A percentile compares a stretch with the other conserved stretches of the same genome.
Evolutionary conservation across 2,888 invertebrate genomes (phyloP).

Genomic region (Hydroisotoma schaefferi): DNA sequence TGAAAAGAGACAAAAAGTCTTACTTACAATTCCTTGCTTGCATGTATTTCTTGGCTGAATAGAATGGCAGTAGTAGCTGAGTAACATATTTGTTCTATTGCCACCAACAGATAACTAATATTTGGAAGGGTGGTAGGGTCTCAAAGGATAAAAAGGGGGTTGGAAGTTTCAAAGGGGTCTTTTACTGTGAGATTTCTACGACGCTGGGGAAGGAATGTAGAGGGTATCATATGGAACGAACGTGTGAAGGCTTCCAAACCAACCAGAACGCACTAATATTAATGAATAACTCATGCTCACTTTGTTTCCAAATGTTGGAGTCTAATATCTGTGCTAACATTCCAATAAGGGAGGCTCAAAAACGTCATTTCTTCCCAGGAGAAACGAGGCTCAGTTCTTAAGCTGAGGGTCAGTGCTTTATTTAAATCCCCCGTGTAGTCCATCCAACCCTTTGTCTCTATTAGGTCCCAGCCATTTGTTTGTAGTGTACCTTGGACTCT

Average conservation of each 20-base stretch:
- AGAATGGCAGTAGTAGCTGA: background rate
- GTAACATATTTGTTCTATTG: slow-evolving; percentile 1
- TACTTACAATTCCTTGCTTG: background rate
- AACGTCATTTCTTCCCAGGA: slow-evolving; percentile 8
- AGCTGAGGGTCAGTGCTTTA: slow-evolving; percentile 40
- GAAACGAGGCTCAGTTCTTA: slow-evolving; percentile 36
- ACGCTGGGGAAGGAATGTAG: background rate
- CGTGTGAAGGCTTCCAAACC: slow-evolving; percentile 25
- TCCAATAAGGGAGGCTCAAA: slow-evolving; percentile 41
- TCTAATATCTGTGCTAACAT: slow-evolving; percentile 37
- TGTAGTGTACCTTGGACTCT: slow-evolving; percentile 25
- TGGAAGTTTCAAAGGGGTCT: background rate
- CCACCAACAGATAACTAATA: slow-evolving; percentile 6
- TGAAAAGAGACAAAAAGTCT: slow-evolving; percentile 23
- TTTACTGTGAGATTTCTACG: background rate
- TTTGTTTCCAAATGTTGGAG: slow-evolving; percentile 47
- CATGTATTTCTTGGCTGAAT: background rate
- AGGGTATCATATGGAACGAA: slow-evolving; percentile 22
- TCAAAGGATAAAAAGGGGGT: background rate
- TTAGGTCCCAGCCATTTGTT: slow-evolving; percentile 19
- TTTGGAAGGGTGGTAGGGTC: background rate
- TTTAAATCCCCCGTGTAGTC: slow-evolving; percentile 46
- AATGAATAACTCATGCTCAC: slow-evolving; percentile 49
- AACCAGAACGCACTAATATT: slow-evolving; percentile 38
- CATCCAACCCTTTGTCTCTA: slow-evolving; percentile 41